phyloP scores from a whole-genome alignment of 1,140 invertebrate genomes.

The Zaprionus davidi region DNA sequence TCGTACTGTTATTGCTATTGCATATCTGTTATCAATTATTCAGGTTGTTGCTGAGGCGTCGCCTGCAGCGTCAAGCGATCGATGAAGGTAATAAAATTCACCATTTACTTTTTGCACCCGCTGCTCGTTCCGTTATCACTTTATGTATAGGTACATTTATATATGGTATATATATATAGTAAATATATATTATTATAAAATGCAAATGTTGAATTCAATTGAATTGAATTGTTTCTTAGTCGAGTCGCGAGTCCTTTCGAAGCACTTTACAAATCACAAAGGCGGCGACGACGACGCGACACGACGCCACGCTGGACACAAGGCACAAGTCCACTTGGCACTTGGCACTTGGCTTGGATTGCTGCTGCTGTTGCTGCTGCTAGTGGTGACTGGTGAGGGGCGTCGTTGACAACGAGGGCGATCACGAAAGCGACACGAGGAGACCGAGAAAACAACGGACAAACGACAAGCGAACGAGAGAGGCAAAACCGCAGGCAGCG shows the following conservation, averaged over 20 bases:
- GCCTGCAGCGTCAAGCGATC: constrained; percentile 25
- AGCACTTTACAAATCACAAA: background rate
- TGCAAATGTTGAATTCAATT: background rate
- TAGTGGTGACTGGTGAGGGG: background rate
- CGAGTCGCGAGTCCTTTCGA: constrained; percentile 29
- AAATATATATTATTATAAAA: constrained; percentile 13
- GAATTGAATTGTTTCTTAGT: background rate
- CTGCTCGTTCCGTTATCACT: constrained; percentile 10
- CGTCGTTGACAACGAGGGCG: background rate
- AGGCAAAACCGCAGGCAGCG: constrained; percentile 63
- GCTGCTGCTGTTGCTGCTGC: background rate
- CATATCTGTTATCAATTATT: constrained; percentile 36
- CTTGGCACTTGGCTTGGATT: background rate
- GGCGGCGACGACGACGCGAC: background rate
- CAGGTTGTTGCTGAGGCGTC: constrained; percentile 20
- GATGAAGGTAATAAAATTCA: constrained; percentile 34
- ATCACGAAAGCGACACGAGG: constrained; percentile 7
- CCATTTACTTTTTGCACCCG: constrained; percentile 32
- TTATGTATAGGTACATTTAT: background rate
- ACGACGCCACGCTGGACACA: constrained; percentile 5
- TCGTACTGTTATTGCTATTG: background rate
- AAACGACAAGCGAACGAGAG: constrained; percentile 28
- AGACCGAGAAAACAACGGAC: constrained; percentile 9
- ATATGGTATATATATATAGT: constrained; percentile 5
- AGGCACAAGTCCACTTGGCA: background rate